Conservation (phyloP, 1,140 invertebrate genomes). For the Meloidogyne chitwoodi region DNA sequence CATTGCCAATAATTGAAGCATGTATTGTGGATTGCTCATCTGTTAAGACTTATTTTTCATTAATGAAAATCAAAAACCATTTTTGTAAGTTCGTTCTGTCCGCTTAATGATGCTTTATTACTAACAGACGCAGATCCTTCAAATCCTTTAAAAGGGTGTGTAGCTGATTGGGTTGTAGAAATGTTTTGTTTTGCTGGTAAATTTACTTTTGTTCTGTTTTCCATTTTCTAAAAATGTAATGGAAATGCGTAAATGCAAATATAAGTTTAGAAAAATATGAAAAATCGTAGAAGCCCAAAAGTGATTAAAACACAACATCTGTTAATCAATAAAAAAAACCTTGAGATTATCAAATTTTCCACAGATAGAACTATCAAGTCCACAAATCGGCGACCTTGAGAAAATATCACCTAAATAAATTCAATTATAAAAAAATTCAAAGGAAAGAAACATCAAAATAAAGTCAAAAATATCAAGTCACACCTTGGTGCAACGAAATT, state of each 20-base stretch:
- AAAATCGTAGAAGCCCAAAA: too few relatives aligned
- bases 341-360: conserved; percentile 60
- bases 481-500: too few relatives aligned
- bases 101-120: neutral
- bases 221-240: neutral
- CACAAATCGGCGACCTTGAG: conserved; percentile 51
- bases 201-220: neutral
- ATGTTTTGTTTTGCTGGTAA: neutral
- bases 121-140: neutral
- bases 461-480: too few relatives aligned
- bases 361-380: conserved; percentile 59
- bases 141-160: neutral
- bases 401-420: too few relatives aligned
- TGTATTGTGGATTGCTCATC: neutral
- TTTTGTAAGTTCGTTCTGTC: neutral
- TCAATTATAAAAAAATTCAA: too few relatives aligned
- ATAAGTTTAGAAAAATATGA: too few relatives aligned
- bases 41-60: neutral
- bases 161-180: neutral
- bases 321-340: too few relatives aligned
- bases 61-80: neutral
- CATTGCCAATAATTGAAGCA: neutral
- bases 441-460: too few relatives aligned
- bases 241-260: too few relatives aligned
- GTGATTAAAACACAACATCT: too few relatives aligned